Conservation (phyloP, 2,113 vertebrate genomes). For the Cervus canadensis region DNA sequence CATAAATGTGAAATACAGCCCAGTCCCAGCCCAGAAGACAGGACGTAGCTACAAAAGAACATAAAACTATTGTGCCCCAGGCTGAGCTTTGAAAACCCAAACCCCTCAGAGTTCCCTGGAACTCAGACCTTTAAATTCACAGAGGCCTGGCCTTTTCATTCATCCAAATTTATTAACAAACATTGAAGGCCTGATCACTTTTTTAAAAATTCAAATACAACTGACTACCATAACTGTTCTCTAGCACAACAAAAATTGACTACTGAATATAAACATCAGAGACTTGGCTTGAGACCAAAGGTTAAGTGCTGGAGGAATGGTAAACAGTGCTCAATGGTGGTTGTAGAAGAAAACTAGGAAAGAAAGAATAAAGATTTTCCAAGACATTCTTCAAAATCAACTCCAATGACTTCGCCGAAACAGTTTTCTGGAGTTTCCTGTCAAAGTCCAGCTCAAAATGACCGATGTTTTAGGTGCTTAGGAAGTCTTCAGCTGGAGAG, state of each 20-base stretch:
- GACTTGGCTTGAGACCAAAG: not conserved
- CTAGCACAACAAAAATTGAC: not conserved
- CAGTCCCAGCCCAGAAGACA: too few species aligned
- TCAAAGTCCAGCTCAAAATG: not conserved
- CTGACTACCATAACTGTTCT: not conserved
- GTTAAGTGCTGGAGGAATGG: accelerated
- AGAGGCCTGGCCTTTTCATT: not conserved
- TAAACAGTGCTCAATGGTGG: accelerated
- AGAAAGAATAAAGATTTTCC: not conserved
- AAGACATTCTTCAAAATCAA: not conserved
- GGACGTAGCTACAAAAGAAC: not conserved
- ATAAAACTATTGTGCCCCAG: accelerated
- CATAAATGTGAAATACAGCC: not conserved
- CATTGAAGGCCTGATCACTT: not conserved
- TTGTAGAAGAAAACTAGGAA: not conserved
- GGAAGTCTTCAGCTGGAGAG: slow-evolving; percentile 43
- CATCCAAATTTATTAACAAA: not conserved
- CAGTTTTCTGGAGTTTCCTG: not conserved
- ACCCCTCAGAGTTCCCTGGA: not conserved
- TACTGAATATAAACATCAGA: not conserved
- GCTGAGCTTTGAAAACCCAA: not conserved
- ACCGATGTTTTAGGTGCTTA: not conserved
- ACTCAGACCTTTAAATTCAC: not conserved
- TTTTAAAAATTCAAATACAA: not conserved
- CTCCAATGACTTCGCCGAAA: accelerated